Evolutionary conservation across 1,140 invertebrate species (phyloP).

Genomic region (Diprion similis): DNA sequence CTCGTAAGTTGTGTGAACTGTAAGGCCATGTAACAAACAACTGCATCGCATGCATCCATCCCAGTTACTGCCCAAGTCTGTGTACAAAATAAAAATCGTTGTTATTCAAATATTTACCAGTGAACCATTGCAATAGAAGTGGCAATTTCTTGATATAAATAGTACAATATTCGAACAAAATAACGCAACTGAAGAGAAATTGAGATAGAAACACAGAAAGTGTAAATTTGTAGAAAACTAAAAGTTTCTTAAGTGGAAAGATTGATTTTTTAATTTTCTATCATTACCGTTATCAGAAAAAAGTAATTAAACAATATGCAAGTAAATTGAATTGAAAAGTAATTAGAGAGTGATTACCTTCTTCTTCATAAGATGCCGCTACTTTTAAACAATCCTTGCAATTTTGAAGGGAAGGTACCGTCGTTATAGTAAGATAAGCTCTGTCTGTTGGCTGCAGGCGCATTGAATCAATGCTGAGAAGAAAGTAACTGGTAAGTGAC

Average conservation of each 20-base stretch:
- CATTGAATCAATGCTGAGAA: slow-evolving; percentile 45
- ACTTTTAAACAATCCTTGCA: slow-evolving; percentile 68
- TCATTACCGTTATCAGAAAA: too few relatives aligned
- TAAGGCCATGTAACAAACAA: slow-evolving; percentile 73
- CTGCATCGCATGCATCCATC: slow-evolving; percentile 65
- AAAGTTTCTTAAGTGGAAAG: neutral
- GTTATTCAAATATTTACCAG: slow-evolving; percentile 9
- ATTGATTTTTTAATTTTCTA: too few relatives aligned
- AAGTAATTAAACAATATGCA: too few relatives aligned
- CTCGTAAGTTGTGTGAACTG: slow-evolving; percentile 74
- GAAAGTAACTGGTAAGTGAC: neutral
- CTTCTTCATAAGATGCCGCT: slow-evolving; percentile 67
- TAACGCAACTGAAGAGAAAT: too few relatives aligned
- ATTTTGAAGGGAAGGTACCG: slow-evolving; percentile 67
- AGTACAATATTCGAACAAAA: too few relatives aligned
- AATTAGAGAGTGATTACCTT: slow-evolving; percentile 49
- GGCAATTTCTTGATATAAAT: too few relatives aligned
- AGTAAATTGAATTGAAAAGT: too few relatives aligned
- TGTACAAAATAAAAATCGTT: slow-evolving; percentile 25
- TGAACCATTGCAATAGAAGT: too few relatives aligned
- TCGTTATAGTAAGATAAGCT: slow-evolving; percentile 66
- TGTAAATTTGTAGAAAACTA: neutral
- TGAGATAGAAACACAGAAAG: too few relatives aligned
- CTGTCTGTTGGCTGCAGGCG: slow-evolving; percentile 58
- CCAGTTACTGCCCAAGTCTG: slow-evolving; percentile 68